Base-by-base conservation (phyloP, 2,888 invertebrate genomes). In the Rugalucina vietnamica region DNA sequence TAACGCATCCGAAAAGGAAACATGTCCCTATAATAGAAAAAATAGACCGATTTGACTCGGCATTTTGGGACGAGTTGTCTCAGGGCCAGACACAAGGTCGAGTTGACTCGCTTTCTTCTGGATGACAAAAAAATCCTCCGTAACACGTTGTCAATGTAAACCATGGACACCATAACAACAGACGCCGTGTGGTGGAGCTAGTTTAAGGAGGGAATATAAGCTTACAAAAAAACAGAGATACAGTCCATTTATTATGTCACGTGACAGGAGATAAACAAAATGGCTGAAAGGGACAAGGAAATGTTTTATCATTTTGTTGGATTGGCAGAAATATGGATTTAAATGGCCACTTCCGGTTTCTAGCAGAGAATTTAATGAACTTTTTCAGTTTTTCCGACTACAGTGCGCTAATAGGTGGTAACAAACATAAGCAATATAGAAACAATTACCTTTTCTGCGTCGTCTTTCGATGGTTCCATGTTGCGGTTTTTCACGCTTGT, bases 241-340 rank as follows among this genome's bases (percentile, higher is more conserved):
- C 54, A 54, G 54, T 54, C 54, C n/a, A 21, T 24, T 54, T 18
- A 54, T n/a, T 54, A 21, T 18, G 54, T 54, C 12, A 14, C 54
- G 54, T 54, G 54, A 54, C 54, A 54, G 54, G 54, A 54, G n/a
- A n/a, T n/a, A n/a, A n/a, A 18, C 54, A 54, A 54, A 54, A 54
- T 54, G 54, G 54, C n/a, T 18, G 54, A n/a, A 54, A 21, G 4
- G 54, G 12, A 54, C 4, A 18, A 21, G n/a, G n/a, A n/a, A n/a
- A n/a, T n/a, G 54, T 24, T 54, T 8, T 54, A 54, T 54, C 54
- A n/a, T n/a, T n/a, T n/a, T n/a, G n/a, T n/a, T n/a, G n/a, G n/a
- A n/a, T n/a, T n/a, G n/a, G n/a, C n/a, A n/a, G n/a, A n/a, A n/a
- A n/a, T n/a, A n/a, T n/a, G n/a, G n/a, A n/a, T n/a, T n/a, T n/a